Base-by-base conservation (phyloP, 2,113 vertebrate species). In the Tautogolabrus adspersus region DNA sequence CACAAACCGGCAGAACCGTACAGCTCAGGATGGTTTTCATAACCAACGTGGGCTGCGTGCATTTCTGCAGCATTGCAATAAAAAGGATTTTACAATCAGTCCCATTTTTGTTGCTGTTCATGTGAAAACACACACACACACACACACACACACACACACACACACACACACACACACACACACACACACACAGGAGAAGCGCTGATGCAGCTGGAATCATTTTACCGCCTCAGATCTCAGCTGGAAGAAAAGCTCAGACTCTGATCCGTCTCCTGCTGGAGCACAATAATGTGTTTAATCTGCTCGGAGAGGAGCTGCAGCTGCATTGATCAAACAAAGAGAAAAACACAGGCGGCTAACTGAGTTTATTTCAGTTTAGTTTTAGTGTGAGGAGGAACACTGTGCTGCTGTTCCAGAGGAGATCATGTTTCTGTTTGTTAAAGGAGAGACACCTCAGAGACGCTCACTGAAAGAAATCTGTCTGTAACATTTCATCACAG, bases 171-270 rank as follows among this genome's bases (percentile, higher is more conserved):
- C n/a, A n/a, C n/a, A 47, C 21, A 0, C 3, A 1, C 66, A 44
- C 37, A n/a, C 23, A 51, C 34, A 60, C 37, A 67, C 23, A 60
- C 7, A 67, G 26, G 26, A 26, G 26, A 3, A 68, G 44, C 23
- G 54, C 66, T 77, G 85, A 87, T 68, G 60, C 72, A 10, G 79
- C 87, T 76, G 62, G 66, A 82, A 61, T 75, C 66, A 19, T 19
- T 66, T 81, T 38, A 70, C 68, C 56, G 18, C 38, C 66, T 68
- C 62, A 38, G 66, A 59, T 55, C 58, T 69, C 44, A 15, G 75
- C 69, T 42, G 59, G 64, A 51, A 74, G 72, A 47, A 52, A 63
- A 58, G 67, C 72, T 70, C 40, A 38, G 15, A 19, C 79, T 64
- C 1, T 65, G 81, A 82, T 81, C 76, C 6, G 49, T 68, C 60